phyloP scores from a whole-genome alignment of 2,113 vertebrate genomes.

The Athene cunicularia region DNA sequence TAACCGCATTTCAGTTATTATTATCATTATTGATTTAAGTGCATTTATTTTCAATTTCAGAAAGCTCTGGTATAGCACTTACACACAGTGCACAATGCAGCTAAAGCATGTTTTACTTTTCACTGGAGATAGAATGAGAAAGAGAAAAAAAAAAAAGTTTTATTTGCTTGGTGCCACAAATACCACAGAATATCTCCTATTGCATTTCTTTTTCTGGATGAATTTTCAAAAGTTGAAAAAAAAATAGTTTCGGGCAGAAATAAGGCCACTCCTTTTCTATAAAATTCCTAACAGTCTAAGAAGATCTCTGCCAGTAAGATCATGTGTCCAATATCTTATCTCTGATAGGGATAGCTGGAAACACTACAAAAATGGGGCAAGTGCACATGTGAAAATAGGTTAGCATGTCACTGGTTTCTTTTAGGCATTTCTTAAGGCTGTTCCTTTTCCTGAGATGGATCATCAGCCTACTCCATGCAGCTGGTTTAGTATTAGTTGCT shows the following conservation, averaged over 20 bases:
- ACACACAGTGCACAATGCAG: background rate
- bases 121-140: background rate
- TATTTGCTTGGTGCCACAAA: background rate
- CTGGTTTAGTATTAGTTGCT: background rate
- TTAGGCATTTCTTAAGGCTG: background rate
- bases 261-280: background rate
- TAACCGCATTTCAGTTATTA: background rate
- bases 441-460: background rate
- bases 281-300: background rate
- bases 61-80: background rate
- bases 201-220: background rate
- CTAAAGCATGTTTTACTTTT: background rate
- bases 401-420: background rate
- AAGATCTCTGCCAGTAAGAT: background rate
- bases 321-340: background rate
- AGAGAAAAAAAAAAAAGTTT: background rate
- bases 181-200: background rate
- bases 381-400: background rate
- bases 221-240: background rate
- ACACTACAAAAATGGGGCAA: background rate
- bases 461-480: background rate
- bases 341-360: background rate
- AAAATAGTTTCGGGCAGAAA: background rate
- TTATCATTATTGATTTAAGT: background rate
- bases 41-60: conserved; percentile 6